These are phyloP conservation scores for Exaiptasia diaphana DNA, from an alignment of 64 coral and sea anemone genomes.

Conservation along the genomic window DNA sequence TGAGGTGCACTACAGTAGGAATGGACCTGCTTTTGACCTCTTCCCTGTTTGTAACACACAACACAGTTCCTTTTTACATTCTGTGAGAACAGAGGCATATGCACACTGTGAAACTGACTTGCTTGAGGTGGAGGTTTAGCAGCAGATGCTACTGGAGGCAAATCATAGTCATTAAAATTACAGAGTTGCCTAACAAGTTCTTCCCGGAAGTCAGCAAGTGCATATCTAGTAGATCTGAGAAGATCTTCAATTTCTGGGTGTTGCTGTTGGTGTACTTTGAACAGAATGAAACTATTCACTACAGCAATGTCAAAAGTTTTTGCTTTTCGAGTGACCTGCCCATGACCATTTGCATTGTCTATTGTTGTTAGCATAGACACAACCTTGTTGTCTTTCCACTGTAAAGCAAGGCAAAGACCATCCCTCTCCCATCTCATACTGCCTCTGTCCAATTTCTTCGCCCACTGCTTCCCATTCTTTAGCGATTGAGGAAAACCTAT, in stretches of 20 bases:
- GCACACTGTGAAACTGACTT: constrained; percentile 19
- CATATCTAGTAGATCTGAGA: neutral
- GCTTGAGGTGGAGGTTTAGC: neutral
- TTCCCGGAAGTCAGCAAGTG: constrained; percentile 24
- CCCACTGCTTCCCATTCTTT: constrained; percentile 58
- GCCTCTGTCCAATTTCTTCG: constrained; percentile 14
- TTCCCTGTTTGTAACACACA: constrained; percentile 70
- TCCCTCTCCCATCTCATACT: constrained; percentile 30
- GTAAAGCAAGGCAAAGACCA: constrained; percentile 10
- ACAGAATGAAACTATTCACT: constrained; percentile 4
- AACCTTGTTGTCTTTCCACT: constrained; percentile 62
- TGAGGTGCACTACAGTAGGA: constrained; percentile 65
- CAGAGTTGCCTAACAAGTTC: constrained; percentile 49
- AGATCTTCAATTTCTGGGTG: constrained; percentile 7
- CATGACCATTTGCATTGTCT: constrained; percentile 39
- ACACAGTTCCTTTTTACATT: constrained; percentile 49
- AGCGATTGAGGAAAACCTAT: constrained; percentile 33
- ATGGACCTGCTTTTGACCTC: constrained; percentile 39
- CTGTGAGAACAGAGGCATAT: constrained; percentile 52
- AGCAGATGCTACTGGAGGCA: constrained; percentile 10
- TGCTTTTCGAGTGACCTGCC: constrained; percentile 18
- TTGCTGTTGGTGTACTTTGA: neutral
- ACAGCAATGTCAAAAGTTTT: constrained; percentile 27
- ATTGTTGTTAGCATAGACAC: constrained; percentile 45
- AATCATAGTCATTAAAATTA: constrained; percentile 26